These are phyloP conservation scores for Eudasyphora cyanicolor DNA, from an alignment of 2,888 invertebrate species.

Conservation along the genomic window DNA sequence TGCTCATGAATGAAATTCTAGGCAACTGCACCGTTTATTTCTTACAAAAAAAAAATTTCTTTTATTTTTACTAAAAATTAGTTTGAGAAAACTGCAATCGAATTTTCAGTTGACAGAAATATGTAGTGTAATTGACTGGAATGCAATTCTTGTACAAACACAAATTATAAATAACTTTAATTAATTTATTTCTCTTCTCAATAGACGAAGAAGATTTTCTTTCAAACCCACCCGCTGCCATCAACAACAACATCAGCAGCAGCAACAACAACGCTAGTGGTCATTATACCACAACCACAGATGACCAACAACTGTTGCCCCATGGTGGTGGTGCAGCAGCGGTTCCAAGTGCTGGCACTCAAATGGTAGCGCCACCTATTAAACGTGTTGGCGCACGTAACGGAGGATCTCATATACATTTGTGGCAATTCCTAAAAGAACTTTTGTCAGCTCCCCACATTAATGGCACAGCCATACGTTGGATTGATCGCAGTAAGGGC, in stretches of 20 bases:
- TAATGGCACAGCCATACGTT: conserved; percentile 96
- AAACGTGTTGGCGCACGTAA: conserved; percentile 67
- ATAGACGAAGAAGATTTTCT: conserved; percentile 65
- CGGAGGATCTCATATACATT: conserved; percentile 93
- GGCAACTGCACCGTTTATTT: too few species aligned
- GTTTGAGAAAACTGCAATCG: too few species aligned
- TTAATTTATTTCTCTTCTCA: background rate
- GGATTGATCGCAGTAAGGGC: conserved; percentile 96
- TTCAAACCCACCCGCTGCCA: conserved; percentile 25
- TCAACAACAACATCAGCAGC: conserved; percentile 5
- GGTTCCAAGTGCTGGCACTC: conserved; percentile 59
- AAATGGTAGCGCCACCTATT: conserved; percentile 62
- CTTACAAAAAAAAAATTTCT: too few species aligned
- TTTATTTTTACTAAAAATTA: too few species aligned
- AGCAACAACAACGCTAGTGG: conserved; percentile 19
- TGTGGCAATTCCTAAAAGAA: conserved; percentile 99
- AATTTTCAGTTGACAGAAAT: too few species aligned
- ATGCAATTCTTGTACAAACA: too few species aligned
- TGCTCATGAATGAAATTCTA: too few species aligned
- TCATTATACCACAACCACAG: conserved; percentile 10
- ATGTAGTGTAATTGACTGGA: too few species aligned
- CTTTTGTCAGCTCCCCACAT: conserved; percentile 92
- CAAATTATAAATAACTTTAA: too few species aligned
- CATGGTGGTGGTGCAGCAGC: conserved; percentile 51
- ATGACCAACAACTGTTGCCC: conserved; percentile 18